Evolutionary conservation across 2,113 vertebrate genomes (phyloP), one percentile per base, ranked within the genome.

Genomic region (Larimichthys crocea): DNA sequence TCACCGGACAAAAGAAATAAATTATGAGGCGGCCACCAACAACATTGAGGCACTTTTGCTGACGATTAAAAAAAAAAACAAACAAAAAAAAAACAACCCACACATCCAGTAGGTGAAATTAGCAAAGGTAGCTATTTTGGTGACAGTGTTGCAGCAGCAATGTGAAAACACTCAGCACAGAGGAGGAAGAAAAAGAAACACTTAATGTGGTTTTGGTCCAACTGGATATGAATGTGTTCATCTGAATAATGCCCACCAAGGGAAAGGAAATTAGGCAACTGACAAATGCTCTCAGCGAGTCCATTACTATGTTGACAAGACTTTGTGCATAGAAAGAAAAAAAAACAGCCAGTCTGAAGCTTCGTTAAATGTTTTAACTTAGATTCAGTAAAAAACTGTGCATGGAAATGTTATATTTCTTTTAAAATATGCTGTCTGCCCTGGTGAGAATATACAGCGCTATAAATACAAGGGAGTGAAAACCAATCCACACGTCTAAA

Each of bases 1-100:
- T 92, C 91, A 89, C 69, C 6, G 60, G 63, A 89, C 88, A 87
- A 89, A 90, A 88, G 75, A 89, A 91, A 91, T 74, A 87, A 85
- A 93, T 92, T 86, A 89, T 42, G 71, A 61, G 65, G 72, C 74
- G 15, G 66, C 61, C 64, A 1, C n/a, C 63, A 15, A 79, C 80
- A 65, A 67, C 60, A 76, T 0, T 4, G 70, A 50, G 52, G 50
- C 40, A 67, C 85, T 84, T 92, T 73, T 90, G 91, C 93, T 95
- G 94, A 95, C 72, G 17, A 46, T 52, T 59, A 61, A 44, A 86
- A 79, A 61, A 76, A 20, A 44, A 86, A 79, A 61, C 74, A 20
- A 62, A 22, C 26, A 26, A 26, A 26, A 26, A 72, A 26, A 29
- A 50, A 19, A 53, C 69, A 29, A 49, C 44, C 59, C 44, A 31